A percentile compares a stretch with the other conserved stretches of the same genome.
Conservation (phyloP, 1,140 invertebrate species). For the Cherax quadricarinatus region DNA sequence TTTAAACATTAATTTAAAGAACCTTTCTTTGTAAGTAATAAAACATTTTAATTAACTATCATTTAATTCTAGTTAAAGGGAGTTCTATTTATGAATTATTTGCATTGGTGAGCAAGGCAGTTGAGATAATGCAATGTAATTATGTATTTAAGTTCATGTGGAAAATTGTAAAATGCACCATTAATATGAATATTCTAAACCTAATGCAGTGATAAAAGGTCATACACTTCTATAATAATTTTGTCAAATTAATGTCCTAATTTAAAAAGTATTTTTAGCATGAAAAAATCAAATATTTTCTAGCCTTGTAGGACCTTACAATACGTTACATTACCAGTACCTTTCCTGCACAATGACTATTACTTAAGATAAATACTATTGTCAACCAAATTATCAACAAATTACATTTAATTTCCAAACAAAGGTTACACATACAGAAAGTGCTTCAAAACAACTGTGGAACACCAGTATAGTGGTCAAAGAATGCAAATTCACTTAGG, state of each 20-base stretch:
- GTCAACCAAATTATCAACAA: neutral
- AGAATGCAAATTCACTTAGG: neutral
- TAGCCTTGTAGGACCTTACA: neutral
- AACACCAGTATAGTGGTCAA: neutral
- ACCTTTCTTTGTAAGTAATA: no score
- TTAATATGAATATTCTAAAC: neutral
- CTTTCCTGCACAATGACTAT: neutral
- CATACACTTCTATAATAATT: neutral
- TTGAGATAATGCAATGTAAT: neutral
- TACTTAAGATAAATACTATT: neutral
- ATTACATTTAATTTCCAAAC: neutral
- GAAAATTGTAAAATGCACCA: neutral
- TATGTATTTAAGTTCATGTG: neutral
- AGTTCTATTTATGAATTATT: no score
- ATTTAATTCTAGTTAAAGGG: no score
- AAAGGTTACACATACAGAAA: neutral
- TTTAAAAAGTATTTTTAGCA: no score
- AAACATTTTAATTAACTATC: no score
- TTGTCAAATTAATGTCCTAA: neutral
- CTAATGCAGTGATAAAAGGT: neutral
- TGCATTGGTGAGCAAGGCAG: neutral
- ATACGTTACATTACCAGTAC: neutral
- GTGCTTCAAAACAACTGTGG: neutral
- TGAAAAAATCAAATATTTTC: neutral
- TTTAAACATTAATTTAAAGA: no score